Base-by-base conservation (phyloP, 2,797 vertebrate genomes). In the Heterohyrax brucei region DNA sequence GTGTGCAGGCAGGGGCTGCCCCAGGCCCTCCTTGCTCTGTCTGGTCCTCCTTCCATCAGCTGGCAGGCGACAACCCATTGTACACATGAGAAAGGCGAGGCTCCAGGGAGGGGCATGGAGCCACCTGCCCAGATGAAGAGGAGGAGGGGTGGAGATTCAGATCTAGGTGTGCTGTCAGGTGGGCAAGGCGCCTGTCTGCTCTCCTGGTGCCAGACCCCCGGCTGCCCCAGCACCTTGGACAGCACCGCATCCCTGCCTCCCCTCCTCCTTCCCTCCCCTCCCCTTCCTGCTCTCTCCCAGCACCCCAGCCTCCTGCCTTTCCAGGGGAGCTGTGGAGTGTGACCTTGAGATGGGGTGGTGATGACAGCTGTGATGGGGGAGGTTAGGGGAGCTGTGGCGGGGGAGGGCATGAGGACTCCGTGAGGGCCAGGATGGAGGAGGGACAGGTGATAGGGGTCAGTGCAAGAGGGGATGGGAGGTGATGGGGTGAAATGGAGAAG, bases 141-240 rank as follows among this genome's bases (percentile, higher is more conserved):
- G n/a, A 80, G 22, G 6, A 2, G 26, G 48, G 21, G 13, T 1
- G 10, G 81, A 33, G 90, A 18, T 30, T 39, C 75, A 80, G 89
- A 66, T 4, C 66, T 66, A 0, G n/a, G 28, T 33, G 56, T 21
- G 22, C 48, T 5, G 70, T 2, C 6, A 14, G 9, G 48, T 10
- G 66, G 61, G 30, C 33, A 3, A 24, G 9, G 33, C 9, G 18
- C 18, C 53, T 44, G 18, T 59, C 56, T 16, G 1, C 53, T 79
- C 10, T 1, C 62, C 24, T 8, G 16, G 7, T 1, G 3, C 70
- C 39, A 6, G 16, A 39, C 48, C 75, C 0, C 46, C 4, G 4
- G 30, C 56, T 6, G 22, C 9, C 70, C 26, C 33, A 79, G 94
- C 62, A 95, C 93, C 92, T 90, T 87, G 95, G 95, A 95, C 91